phyloP scores from a whole-genome alignment of 2,113 vertebrate genomes.

The Onychostoma macrolepis region DNA sequence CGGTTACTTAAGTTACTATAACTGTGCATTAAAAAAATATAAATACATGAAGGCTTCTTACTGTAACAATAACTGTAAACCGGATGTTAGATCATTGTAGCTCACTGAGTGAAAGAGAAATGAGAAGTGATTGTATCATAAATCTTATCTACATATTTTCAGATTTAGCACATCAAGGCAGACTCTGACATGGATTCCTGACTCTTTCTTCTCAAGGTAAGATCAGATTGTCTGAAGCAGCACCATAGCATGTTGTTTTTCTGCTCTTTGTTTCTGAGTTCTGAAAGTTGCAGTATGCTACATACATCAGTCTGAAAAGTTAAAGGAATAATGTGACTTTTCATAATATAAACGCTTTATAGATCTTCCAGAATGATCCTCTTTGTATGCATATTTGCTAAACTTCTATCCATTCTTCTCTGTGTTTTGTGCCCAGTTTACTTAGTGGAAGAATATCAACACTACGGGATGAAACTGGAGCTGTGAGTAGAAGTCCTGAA shows the following conservation, averaged over 20 bases:
- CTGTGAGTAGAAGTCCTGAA: constrained; percentile 82
- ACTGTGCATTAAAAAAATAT: neutral
- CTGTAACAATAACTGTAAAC: neutral
- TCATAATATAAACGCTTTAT: neutral
- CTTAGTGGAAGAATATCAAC: constrained; percentile 99
- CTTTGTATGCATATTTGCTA: neutral
- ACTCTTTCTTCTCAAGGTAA: constrained; percentile 99
- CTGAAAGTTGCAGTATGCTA: neutral
- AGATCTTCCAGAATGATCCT: neutral
- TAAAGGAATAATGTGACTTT: neutral
- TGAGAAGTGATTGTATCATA: neutral
- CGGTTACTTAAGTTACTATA: neutral
- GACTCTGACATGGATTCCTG: constrained; percentile 98
- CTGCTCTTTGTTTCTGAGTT: neutral
- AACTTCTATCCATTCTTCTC: neutral
- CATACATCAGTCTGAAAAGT: neutral
- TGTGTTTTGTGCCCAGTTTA: constrained; percentile 78
- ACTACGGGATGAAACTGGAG: constrained; percentile 98
- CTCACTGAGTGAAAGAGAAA: neutral
- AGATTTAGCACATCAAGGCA: constrained; percentile 99
- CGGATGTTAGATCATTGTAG: neutral
- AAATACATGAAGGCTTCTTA: neutral
- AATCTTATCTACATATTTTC: constrained; percentile 5
- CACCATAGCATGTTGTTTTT: constrained; percentile 13
- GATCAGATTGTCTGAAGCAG: constrained; percentile 29